These are phyloP conservation scores for Eidolon dupreanum DNA, from an alignment of 2,797 vertebrate species.

Conservation along the genomic window DNA sequence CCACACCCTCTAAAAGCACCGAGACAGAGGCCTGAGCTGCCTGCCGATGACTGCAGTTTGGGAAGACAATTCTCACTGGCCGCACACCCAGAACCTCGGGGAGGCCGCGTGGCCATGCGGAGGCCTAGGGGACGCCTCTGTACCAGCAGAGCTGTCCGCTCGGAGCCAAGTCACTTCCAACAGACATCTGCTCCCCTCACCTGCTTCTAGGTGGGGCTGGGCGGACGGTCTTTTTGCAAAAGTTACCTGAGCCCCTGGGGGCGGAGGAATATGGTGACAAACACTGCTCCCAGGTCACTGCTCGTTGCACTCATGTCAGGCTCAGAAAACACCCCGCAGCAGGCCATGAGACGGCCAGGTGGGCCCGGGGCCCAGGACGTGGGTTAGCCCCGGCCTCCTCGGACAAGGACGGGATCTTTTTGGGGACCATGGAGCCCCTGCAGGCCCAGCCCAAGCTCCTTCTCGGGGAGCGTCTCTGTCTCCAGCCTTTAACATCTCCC, in stretches of 20 bases:
- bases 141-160: not conserved
- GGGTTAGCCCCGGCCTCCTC: not conserved
- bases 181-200: not conserved
- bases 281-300: not conserved
- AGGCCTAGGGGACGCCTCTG: not conserved
- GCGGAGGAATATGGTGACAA: not conserved
- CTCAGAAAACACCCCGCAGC: not conserved
- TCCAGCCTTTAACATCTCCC: not conserved
- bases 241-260: not conserved
- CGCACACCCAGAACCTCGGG: not conserved
- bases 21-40: accelerated
- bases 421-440: accelerated
- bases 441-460: not conserved
- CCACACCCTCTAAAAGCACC: not conserved
- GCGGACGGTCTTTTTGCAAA: not conserved
- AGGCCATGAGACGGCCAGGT: not conserved
- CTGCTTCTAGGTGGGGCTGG: not conserved
- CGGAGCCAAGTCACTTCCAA: not conserved
- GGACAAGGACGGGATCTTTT: not conserved
- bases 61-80: not conserved
- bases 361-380: accelerated
- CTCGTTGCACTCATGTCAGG: not conserved
- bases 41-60: accelerated
- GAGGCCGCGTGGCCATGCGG: not conserved
- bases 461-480: not conserved